Percentiles rank a stretch among this genome's conserved stretches.
Conservation (phyloP, 2,888 invertebrate genomes). For the Spatulosminthurus flaviceps region DNA sequence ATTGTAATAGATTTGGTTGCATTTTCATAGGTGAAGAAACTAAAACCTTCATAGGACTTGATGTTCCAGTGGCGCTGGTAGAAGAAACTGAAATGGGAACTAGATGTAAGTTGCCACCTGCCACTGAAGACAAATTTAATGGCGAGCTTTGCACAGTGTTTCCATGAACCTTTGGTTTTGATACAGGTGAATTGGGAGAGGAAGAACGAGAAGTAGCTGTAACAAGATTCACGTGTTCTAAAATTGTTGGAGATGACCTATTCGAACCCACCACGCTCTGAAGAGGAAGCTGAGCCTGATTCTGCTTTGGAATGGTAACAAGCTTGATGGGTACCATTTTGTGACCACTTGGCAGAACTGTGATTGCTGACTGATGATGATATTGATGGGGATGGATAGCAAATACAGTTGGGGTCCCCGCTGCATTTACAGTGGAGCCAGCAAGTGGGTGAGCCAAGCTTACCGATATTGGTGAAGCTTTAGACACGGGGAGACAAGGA, state of each 20-base stretch:
- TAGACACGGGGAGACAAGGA: constrained; percentile 38
- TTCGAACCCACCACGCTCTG: constrained; percentile 48
- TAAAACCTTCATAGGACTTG: constrained; percentile 64
- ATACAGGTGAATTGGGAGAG: constrained; percentile 52
- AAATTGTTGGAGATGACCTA: constrained; percentile 60
- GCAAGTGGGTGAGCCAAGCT: constrained; percentile 35
- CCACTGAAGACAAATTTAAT: constrained; percentile 53
- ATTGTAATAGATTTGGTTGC: constrained; percentile 52
- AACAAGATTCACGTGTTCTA: constrained; percentile 60
- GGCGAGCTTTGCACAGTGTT: constrained; percentile 54
- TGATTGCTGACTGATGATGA: constrained; percentile 52
- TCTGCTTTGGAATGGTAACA: constrained; percentile 65
- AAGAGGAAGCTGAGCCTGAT: constrained; percentile 48
- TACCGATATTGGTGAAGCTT: constrained; percentile 45
- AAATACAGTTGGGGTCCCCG: constrained; percentile 56
- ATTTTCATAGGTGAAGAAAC: constrained; percentile 63
- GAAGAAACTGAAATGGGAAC: constrained; percentile 59
- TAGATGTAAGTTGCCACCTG: constrained; percentile 33
- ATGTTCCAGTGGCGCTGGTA: constrained; percentile 49
- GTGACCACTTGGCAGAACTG: constrained; percentile 61
- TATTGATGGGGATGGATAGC: constrained; percentile 62
- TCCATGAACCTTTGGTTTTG: constrained; percentile 37
- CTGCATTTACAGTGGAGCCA: constrained; percentile 19
- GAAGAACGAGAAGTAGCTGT: constrained; percentile 51
- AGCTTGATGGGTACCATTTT: constrained; percentile 66